Percentiles rank a stretch among this genome's conserved stretches.
Evolutionary conservation across 1,140 invertebrate genomes (phyloP).

Genomic region (Macrobrachium rosenbergii): DNA sequence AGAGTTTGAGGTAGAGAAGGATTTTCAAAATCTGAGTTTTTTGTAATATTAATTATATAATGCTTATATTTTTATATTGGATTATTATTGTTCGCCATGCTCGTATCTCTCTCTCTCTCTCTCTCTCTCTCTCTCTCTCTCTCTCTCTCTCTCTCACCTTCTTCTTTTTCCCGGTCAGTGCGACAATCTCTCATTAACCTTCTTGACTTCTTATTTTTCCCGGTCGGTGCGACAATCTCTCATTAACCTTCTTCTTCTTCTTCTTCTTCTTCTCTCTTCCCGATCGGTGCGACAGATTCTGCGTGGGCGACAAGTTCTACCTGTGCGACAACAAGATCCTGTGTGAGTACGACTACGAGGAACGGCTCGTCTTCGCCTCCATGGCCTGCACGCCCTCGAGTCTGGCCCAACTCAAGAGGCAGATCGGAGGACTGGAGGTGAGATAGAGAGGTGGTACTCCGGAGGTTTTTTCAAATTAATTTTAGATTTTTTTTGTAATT

Average conservation of each 20-base stretch:
- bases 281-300: slow-evolving; percentile 80
- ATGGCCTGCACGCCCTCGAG: slow-evolving; percentile 92
- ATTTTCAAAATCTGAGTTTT: no score
- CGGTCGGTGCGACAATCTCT: no score
- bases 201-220: no score
- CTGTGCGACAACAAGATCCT: slow-evolving; percentile 94
- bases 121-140: slow-evolving; percentile 44
- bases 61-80: no score
- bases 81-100: no score
- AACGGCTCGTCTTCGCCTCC: slow-evolving; percentile 88
- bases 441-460: background rate
- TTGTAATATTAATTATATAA: no score
- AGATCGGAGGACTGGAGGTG: slow-evolving; percentile 73
- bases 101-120: slow-evolving; percentile 21
- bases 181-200: no score
- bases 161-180: no score
- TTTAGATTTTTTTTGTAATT: background rate
- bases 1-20: no score
- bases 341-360: slow-evolving; percentile 95
- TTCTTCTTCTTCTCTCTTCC: background rate
- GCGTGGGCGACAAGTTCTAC: slow-evolving; percentile 93
- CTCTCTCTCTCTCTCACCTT: slow-evolving; percentile 3
- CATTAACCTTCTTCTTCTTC: background rate
- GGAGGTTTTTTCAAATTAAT: background rate
- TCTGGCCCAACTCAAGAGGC: slow-evolving; percentile 88